A percentile compares a stretch with the other conserved stretches of the same genome.
Conservation (phyloP, 2,888 invertebrate genomes). For the Slavum lentiscoides region DNA sequence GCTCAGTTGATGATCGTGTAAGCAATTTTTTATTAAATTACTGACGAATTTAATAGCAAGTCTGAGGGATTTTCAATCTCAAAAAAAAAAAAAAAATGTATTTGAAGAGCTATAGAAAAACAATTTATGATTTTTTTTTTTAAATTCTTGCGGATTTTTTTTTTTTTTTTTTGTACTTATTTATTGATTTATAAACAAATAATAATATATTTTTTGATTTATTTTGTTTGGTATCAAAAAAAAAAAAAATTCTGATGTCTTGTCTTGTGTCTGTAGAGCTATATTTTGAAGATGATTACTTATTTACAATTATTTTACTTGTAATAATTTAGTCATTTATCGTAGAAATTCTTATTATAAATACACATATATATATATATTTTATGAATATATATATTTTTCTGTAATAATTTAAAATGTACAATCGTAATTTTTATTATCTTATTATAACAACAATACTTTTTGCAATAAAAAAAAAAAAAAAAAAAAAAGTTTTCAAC, state of each 20-base stretch:
- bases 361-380: no score
- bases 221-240: slow-evolving; percentile 17
- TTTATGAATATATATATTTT: neutral
- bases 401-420: slow-evolving; percentile 22
- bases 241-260: neutral
- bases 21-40: slow-evolving; percentile 51
- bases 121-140: slow-evolving; percentile 1
- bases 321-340: slow-evolving; percentile 25
- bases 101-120: slow-evolving; percentile 31
- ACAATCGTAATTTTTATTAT: slow-evolving; percentile 31
- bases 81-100: slow-evolving; percentile 21
- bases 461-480: slow-evolving; percentile 45
- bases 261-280: slow-evolving; percentile 16
- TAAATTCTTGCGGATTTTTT: slow-evolving; percentile 35
- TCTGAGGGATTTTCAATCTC: slow-evolving; percentile 51
- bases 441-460: slow-evolving; percentile 26
- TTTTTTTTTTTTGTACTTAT: slow-evolving; percentile 34
- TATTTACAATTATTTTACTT: slow-evolving; percentile 21
- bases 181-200: slow-evolving; percentile 4
- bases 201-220: slow-evolving; percentile 1
- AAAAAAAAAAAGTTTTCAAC: neutral
- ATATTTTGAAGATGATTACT: slow-evolving; percentile 27
- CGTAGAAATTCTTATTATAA: slow-evolving; percentile 12
- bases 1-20: slow-evolving; percentile 46
- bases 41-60: slow-evolving; percentile 49